These are phyloP conservation scores for Microchrysa polita DNA, from an alignment of 2,888 invertebrate genomes.

Conservation along the genomic window DNA sequence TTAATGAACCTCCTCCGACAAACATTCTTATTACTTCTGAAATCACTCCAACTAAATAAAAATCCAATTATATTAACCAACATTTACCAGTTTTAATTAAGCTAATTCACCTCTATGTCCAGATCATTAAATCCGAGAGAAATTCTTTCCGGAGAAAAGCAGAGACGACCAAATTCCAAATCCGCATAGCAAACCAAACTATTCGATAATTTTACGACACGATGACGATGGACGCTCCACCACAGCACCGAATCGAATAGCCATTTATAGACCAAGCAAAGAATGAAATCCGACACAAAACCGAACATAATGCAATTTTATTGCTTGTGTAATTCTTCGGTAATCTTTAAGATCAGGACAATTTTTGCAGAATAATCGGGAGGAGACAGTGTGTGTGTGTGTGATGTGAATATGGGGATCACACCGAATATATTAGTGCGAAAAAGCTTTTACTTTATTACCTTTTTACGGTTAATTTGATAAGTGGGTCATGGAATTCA, in stretches of 20 bases:
- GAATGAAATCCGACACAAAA: no score
- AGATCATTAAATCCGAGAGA: background rate
- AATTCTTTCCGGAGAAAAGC: background rate
- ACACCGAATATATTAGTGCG: conserved; percentile 46
- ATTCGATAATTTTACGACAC: no score
- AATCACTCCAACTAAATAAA: no score
- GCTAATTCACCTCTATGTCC: background rate
- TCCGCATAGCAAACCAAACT: no score
- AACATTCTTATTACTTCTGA: no score
- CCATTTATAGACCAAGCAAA: no score
- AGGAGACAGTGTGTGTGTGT: background rate
- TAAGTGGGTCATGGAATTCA: conserved; percentile 49
- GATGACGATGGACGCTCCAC: no score
- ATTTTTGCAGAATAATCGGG: conserved; percentile 31
- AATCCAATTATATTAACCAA: background rate
- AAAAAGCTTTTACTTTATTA: conserved; percentile 43
- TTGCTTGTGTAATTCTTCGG: conserved; percentile 1
- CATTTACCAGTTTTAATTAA: background rate
- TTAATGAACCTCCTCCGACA: no score
- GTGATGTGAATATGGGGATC: no score
- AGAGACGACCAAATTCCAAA: background rate
- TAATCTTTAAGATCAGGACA: background rate
- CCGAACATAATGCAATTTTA: background rate
- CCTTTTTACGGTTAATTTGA: conserved; percentile 49
- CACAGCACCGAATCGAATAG: no score